A percentile compares a stretch with the other conserved stretches of the same genome.
These are phyloP conservation scores for Drosophila limbata DNA, from an alignment of 2,888 invertebrate genomes.

Conservation along the genomic window DNA sequence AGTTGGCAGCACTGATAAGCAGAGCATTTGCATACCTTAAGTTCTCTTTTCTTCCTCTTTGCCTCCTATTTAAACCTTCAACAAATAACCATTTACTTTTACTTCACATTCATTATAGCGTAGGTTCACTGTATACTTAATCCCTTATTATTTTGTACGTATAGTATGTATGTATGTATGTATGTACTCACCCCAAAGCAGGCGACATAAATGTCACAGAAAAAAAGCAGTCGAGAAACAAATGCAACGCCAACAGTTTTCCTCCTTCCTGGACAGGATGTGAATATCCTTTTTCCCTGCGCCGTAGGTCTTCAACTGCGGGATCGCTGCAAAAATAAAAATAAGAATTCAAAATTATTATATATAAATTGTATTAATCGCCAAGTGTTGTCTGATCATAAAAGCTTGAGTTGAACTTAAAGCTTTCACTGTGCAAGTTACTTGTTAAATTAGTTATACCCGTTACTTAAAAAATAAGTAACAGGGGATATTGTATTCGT, in stretches of 20 bases:
- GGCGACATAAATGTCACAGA: conserved; percentile 59
- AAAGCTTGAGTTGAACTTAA: too few species aligned
- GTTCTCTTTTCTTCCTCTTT: neutral
- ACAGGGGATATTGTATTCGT: too few species aligned
- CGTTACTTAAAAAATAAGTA: too few species aligned
- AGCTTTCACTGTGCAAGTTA: too few species aligned
- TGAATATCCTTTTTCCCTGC: neutral
- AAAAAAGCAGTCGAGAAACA: conserved; percentile 33
- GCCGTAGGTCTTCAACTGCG: conserved; percentile 11
- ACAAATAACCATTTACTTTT: neutral
- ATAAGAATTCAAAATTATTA: too few species aligned
- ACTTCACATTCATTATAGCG: neutral
- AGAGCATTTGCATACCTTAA: neutral
- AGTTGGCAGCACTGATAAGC: too few species aligned
- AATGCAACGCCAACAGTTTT: conserved; percentile 50
- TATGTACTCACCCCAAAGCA: conserved; percentile 47
- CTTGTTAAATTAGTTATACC: too few species aligned
- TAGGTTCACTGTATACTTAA: conserved; percentile 3
- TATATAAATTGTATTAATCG: too few species aligned
- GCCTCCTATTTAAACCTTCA: neutral
- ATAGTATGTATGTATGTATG: too few species aligned
- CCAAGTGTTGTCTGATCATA: too few species aligned
- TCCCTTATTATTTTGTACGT: neutral
- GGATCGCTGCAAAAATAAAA: conserved; percentile 23
- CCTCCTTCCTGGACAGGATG: conserved; percentile 15